Base-by-base conservation (phyloP, 2,797 vertebrate species). In the Sebastolobus alascanus region DNA sequence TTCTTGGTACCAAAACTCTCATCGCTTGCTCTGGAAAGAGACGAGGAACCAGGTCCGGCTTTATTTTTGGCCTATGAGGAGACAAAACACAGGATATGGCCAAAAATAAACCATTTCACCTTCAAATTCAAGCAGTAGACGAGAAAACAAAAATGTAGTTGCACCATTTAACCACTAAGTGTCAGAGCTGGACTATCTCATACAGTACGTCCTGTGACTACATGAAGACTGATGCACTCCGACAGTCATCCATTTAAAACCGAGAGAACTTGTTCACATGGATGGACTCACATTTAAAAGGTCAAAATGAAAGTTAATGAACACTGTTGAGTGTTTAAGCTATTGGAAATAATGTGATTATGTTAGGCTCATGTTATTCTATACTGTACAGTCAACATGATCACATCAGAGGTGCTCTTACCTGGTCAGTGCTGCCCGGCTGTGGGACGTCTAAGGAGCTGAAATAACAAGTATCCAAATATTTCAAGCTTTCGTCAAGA, bases 1-100 rank as follows among this genome's bases (percentile, higher is more conserved):
- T 97, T 99, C 74, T 97, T 98, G 16, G 95, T 94, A 22, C 98
- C 97, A 71, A 99, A 99, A 29, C 87, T 92, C 20, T 97, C 96
- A 0, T 95, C 94, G 0, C 94, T 91, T 8, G 89, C 22, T 0
- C 94, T 96, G 20, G 66, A 12, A 0, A 94, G 92, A 40, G 94
- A 93, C 71, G 94, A 94, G 3, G 96, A 94, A 31, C 79, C 90
- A 9, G 88, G 56, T 1, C 90, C 94, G 13, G 77, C 37, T 1
- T 90, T 91, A 46, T 64, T 69, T 84, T 89, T 95, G 13, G 72
- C 88, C 97, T 98, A 76, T 16, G 74, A 81, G 52, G n/a, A 33
- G 2, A 25, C 25, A 25, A 25, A 25, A 25, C 25, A 25, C 25
- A 81, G 52, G n/a, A 33, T 7, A 0, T 2, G 25, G 22, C 8